These are phyloP conservation scores for Oreochromis niloticus DNA, from an alignment of 2,113 vertebrate species.

Conservation along the genomic window DNA sequence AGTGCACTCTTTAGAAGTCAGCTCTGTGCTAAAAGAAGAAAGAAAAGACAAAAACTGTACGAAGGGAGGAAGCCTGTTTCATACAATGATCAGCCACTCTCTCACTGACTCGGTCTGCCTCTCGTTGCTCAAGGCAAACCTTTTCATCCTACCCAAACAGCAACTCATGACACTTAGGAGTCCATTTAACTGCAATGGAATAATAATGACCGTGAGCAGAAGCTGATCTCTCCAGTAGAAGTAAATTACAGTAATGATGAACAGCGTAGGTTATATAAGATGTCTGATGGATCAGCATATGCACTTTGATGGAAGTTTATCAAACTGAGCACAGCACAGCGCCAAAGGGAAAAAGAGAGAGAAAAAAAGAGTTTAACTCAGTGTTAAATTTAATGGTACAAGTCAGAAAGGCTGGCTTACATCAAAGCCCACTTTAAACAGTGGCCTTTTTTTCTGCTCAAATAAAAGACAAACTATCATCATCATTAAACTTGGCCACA, in stretches of 20 bases:
- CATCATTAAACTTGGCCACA: conserved; percentile 40
- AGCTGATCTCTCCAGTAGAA: conserved; percentile 1
- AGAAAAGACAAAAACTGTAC: neutral
- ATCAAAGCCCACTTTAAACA: conserved; percentile 48
- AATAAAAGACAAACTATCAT: conserved; percentile 53
- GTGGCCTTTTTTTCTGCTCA: conserved; percentile 21
- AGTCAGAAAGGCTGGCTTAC: conserved; percentile 36
- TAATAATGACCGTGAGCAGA: conserved; percentile 9
- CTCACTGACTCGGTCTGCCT: neutral
- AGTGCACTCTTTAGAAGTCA: neutral
- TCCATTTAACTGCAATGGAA: conserved; percentile 41
- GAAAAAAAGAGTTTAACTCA: conserved; percentile 8
- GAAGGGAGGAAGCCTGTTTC: neutral
- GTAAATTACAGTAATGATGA: conserved; percentile 33
- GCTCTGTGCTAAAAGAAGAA: neutral
- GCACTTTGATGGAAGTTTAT: conserved; percentile 45
- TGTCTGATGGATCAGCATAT: conserved; percentile 2
- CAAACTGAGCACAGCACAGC: conserved; percentile 22
- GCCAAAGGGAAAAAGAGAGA: neutral
- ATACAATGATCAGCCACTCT: conserved; percentile 15
- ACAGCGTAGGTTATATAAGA: conserved; percentile 20
- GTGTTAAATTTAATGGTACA: conserved; percentile 43
- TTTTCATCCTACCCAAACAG: conserved; percentile 57
- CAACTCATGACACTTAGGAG: conserved; percentile 36
- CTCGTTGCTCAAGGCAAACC: conserved; percentile 45